These are phyloP conservation scores for Copsychus sechellarum DNA, from an alignment of 2,113 vertebrate genomes.

Conservation along the genomic window DNA sequence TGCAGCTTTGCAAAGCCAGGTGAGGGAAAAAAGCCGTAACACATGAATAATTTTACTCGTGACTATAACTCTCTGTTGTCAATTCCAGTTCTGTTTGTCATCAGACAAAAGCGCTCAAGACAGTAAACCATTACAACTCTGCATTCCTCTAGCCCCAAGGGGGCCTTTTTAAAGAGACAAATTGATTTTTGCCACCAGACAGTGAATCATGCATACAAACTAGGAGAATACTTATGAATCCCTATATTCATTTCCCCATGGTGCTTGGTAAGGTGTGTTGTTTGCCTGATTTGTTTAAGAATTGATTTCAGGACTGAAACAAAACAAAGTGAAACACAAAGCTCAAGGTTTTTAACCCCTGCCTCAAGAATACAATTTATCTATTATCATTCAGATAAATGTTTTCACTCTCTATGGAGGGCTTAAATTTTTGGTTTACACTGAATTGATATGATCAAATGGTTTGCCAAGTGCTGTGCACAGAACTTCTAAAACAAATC, in stretches of 20 bases:
- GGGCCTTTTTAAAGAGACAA: conserved; percentile 43
- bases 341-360: conserved; percentile 48
- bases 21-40: conserved; percentile 41
- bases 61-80: conserved; percentile 47
- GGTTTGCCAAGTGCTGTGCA: not conserved
- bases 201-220: conserved; percentile 47
- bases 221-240: conserved; percentile 48
- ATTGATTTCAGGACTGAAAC: conserved; percentile 26
- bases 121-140: conserved; percentile 55
- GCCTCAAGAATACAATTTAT: conserved; percentile 21
- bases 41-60: conserved; percentile 50
- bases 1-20: conserved; percentile 48
- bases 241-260: conserved; percentile 52
- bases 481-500: not conserved
- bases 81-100: conserved; percentile 64
- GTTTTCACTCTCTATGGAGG: not conserved
- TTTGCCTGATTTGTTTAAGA: conserved; percentile 59
- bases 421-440: conserved; percentile 7
- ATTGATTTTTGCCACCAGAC: conserved; percentile 66
- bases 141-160: conserved; percentile 38
- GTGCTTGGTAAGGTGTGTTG: conserved; percentile 42
- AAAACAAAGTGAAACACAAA: conserved; percentile 28
- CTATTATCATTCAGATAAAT: conserved; percentile 11
- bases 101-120: conserved; percentile 55
- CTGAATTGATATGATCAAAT: conserved; percentile 2